Evolutionary conservation across 2,113 vertebrate genomes (phyloP).

Genomic region (Chaetodon trifascialis): DNA sequence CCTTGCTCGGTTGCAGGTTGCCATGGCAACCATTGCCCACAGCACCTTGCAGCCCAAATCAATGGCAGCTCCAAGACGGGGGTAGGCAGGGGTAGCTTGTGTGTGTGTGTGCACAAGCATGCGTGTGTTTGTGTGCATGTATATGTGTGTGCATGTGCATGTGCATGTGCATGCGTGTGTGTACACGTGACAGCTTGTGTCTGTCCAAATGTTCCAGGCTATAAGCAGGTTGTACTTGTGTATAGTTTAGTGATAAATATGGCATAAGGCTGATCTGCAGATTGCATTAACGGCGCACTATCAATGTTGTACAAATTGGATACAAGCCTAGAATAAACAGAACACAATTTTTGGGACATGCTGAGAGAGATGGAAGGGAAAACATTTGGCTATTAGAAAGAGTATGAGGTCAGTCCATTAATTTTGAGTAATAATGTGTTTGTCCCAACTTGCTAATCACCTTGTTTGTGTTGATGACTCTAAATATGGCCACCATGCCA

Average conservation of each 20-base stretch:
- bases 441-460: slow-evolving; percentile 67
- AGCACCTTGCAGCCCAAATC: slow-evolving; percentile 85
- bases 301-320: slow-evolving; percentile 60
- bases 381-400: slow-evolving; percentile 34
- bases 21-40: slow-evolving; percentile 86
- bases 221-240: slow-evolving; percentile 59
- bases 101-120: background rate
- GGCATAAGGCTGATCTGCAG: slow-evolving; percentile 45
- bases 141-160: background rate
- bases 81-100: slow-evolving; percentile 53
- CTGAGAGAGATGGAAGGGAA: slow-evolving; percentile 15
- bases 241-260: slow-evolving; percentile 51
- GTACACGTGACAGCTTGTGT: slow-evolving; percentile 37
- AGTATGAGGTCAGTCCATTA: slow-evolving; percentile 55
- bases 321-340: slow-evolving; percentile 47
- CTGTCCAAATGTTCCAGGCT: slow-evolving; percentile 52
- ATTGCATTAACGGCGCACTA: slow-evolving; percentile 38
- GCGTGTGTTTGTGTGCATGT: slow-evolving; percentile 21
- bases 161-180: background rate
- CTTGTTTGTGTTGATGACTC: slow-evolving; percentile 65
- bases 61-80: slow-evolving; percentile 80
- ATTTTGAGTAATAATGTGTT: slow-evolving; percentile 55
- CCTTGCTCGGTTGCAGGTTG: slow-evolving; percentile 83
- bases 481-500: slow-evolving; percentile 56
- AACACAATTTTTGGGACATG: slow-evolving; percentile 27